Conservation (phyloP, 2,113 vertebrate species). For the Nothobranchius furzeri region DNA sequence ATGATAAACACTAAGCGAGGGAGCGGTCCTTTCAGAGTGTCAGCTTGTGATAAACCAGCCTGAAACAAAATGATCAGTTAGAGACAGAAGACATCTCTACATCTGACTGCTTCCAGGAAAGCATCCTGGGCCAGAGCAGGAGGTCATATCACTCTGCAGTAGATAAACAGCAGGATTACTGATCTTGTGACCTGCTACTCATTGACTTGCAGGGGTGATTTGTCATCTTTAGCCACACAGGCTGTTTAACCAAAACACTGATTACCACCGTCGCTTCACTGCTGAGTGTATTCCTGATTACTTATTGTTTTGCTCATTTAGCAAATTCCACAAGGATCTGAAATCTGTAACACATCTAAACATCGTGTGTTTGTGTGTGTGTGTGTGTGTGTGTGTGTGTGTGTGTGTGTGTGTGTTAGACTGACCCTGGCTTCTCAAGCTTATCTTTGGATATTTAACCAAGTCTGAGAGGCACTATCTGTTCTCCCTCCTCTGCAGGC, state of each 20-base stretch:
- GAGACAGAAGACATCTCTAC: constrained; percentile 22
- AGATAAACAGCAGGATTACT: constrained; percentile 41
- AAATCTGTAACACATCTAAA: background rate
- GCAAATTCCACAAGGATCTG: constrained; percentile 41
- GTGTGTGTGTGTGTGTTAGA: constrained; percentile 22
- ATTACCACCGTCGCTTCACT: constrained; percentile 50
- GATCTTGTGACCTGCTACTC: constrained; percentile 66
- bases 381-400: background rate
- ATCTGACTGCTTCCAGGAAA: constrained; percentile 42
- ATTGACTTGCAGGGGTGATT: constrained; percentile 63
- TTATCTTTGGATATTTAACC: constrained; percentile 42
- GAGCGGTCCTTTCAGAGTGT: background rate
- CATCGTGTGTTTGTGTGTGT: constrained; percentile 6
- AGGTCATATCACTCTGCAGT: constrained; percentile 36
- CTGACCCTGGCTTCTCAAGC: constrained; percentile 30
- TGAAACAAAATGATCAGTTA: constrained; percentile 13
- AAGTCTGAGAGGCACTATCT: constrained; percentile 18
- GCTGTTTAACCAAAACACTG: constrained; percentile 38
- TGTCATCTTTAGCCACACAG: constrained; percentile 34
- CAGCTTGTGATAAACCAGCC: background rate
- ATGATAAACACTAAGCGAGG: background rate
- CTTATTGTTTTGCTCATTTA: constrained; percentile 38
- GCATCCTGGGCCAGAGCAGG: constrained; percentile 14
- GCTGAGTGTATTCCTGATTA: constrained; percentile 52
- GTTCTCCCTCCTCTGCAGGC: constrained; percentile 5